Conservation (phyloP, 2,113 vertebrate species). For the Daboia siamensis region DNA sequence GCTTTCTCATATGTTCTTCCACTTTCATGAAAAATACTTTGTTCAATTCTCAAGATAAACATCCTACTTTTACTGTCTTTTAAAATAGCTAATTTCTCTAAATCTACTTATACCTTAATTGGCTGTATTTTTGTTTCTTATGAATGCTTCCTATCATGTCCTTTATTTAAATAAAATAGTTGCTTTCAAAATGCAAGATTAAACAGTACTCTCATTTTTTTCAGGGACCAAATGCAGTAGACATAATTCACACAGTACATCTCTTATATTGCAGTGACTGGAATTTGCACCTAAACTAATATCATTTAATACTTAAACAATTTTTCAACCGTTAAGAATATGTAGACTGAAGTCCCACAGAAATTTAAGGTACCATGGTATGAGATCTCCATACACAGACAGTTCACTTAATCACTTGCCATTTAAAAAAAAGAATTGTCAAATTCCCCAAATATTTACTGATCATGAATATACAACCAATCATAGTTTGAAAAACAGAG, state of each 20-base stretch:
- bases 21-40: not conserved
- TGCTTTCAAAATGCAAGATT: not conserved
- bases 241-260: not conserved
- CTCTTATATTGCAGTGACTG: not conserved
- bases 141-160: accelerated
- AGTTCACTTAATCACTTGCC: conserved; percentile 8
- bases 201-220: not conserved
- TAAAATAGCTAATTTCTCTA: accelerated
- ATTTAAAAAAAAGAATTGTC: conserved; percentile 44
- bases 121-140: not conserved
- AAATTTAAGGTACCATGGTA: conserved; percentile 8
- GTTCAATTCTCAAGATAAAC: not conserved
- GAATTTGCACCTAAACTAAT: not conserved
- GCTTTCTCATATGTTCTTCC: not conserved
- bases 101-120: not conserved
- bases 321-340: not conserved
- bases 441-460: not conserved
- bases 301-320: not conserved
- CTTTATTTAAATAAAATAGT: not conserved
- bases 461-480: not conserved
- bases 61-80: accelerated
- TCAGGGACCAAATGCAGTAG: not conserved
- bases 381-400: not conserved
- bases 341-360: not conserved
- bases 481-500: not conserved